A percentile compares a stretch with the other conserved stretches of the same genome.
phyloP scores from a whole-genome alignment of 2,888 invertebrate genomes.

The Hecatera dysodea region DNA sequence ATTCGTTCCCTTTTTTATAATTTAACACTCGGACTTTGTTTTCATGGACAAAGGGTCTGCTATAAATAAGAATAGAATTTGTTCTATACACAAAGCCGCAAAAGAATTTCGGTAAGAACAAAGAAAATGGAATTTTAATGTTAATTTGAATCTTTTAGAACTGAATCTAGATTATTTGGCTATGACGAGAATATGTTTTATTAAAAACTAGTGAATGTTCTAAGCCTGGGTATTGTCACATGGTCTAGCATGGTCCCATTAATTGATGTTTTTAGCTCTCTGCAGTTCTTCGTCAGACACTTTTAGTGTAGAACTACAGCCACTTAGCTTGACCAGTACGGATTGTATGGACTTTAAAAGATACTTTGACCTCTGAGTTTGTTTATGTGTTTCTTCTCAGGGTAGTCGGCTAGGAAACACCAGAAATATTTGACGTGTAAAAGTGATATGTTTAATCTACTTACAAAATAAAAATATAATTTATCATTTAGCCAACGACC shows the following conservation, averaged over 20 bases:
- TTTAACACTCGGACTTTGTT: slow-evolving; percentile 74
- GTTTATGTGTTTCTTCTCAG: too few species aligned
- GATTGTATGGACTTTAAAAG: too few species aligned
- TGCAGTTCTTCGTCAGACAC: neutral
- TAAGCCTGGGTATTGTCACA: neutral
- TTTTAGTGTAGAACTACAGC: too few species aligned
- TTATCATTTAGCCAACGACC: too few species aligned
- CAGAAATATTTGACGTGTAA: too few species aligned
- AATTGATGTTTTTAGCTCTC: neutral
- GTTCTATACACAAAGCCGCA: slow-evolving; percentile 22
- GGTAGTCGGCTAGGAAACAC: too few species aligned
- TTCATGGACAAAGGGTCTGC: slow-evolving; percentile 68
- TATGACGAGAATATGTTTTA: neutral
- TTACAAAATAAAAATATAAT: too few species aligned
- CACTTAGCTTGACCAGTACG: too few species aligned
- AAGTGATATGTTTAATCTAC: too few species aligned
- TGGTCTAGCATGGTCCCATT: neutral
- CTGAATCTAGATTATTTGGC: neutral
- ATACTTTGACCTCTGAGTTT: too few species aligned
- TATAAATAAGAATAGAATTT: slow-evolving; percentile 53
- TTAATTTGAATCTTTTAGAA: neutral
- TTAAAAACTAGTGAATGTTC: neutral
- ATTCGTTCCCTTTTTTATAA: slow-evolving; percentile 78
- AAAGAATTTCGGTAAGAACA: slow-evolving; percentile 22
- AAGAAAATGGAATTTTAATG: slow-evolving; percentile 26